A percentile compares a stretch with the other conserved stretches of the same genome.
phyloP scores from a whole-genome alignment of 1,140 invertebrate genomes.

The Rhopalosiphum padi region DNA sequence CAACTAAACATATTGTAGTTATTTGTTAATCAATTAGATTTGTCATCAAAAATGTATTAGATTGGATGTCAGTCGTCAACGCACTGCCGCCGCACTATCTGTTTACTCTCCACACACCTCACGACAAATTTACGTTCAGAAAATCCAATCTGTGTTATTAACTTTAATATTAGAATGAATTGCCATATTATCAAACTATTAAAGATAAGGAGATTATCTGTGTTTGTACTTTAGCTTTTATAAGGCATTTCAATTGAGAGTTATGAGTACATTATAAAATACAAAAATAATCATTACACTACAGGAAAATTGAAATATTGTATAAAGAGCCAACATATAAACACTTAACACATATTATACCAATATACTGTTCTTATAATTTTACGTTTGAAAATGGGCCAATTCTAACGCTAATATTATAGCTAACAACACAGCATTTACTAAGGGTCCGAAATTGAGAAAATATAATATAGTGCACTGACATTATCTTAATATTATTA shows the following conservation, averaged over 20 bases:
- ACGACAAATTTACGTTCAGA: not conserved
- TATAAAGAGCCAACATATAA: not conserved
- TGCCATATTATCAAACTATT: not conserved
- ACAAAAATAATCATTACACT: not conserved
- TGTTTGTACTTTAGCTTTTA: not conserved
- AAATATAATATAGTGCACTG: not conserved
- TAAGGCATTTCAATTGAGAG: not conserved
- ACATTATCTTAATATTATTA: not conserved
- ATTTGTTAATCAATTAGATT: not conserved
- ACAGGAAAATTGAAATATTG: not conserved
- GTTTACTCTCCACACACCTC: not conserved
- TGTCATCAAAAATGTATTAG: not conserved
- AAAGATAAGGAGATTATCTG: not conserved
- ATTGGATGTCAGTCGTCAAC: not conserved
- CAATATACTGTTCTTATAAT: not conserved
- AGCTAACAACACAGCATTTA: too few relatives aligned
- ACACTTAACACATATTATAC: not conserved
- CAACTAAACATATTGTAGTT: not conserved
- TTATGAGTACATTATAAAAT: not conserved
- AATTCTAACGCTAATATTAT: not conserved
- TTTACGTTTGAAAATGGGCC: not conserved
- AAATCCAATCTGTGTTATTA: not conserved
- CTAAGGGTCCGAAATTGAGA: too few relatives aligned
- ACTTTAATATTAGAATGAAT: not conserved
- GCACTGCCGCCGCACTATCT: not conserved